Conservation (phyloP, 2,113 vertebrate genomes). For the Tragulus kanchil region DNA sequence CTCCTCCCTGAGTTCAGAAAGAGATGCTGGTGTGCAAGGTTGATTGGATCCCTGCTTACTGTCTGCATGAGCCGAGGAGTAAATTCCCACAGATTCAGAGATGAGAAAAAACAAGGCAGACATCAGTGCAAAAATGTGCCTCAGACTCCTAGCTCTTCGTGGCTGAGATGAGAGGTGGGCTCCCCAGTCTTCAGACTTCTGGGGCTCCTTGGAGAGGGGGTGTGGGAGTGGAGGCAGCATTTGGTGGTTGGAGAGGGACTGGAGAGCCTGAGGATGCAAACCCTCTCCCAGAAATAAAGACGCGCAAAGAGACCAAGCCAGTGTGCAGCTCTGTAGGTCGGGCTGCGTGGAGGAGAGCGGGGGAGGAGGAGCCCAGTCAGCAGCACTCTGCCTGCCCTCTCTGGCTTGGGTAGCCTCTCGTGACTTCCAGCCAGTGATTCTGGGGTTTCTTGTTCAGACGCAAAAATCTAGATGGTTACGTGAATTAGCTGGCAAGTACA, state of each 20-base stretch:
- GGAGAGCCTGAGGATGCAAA: not conserved
- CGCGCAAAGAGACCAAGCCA: fast-evolving
- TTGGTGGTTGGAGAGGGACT: not conserved
- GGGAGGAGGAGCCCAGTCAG: fast-evolving
- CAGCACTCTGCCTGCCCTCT: not conserved
- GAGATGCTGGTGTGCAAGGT: not conserved
- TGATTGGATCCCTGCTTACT: not conserved
- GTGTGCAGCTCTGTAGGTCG: fast-evolving
- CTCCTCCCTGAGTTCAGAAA: not conserved
- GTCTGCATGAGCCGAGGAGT: not conserved
- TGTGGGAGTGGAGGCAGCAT: not conserved
- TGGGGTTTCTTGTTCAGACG: not conserved
- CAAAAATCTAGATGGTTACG: not conserved
- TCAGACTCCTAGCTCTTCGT: fast-evolving
- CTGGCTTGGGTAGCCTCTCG: fast-evolving
- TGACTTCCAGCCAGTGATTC: not conserved
- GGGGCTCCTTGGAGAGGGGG: not conserved
- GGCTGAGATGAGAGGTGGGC: not conserved
- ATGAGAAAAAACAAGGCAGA: constrained; percentile 85
- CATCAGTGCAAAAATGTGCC: constrained; percentile 62
- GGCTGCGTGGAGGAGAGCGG: not conserved
- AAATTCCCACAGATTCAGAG: constrained; percentile 76
- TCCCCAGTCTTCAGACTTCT: not conserved
- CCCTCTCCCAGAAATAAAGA: not conserved
- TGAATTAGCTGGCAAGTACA: not conserved